Evolutionary conservation across 2,113 vertebrate genomes (phyloP).

Genomic region (Rhea pennata): DNA sequence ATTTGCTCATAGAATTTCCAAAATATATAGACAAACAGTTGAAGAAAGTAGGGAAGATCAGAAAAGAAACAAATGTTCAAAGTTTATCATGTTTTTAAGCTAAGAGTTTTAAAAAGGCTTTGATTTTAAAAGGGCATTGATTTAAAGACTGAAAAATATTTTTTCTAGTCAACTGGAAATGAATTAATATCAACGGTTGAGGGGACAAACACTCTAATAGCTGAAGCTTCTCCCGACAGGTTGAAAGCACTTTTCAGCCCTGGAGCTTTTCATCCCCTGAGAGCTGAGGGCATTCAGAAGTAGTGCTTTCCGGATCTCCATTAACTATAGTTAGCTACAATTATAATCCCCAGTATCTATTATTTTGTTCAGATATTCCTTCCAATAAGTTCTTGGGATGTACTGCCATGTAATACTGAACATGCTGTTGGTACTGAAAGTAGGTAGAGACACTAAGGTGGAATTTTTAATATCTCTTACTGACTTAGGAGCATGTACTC

Average conservation of each 20-base stretch:
- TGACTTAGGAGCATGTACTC: not conserved
- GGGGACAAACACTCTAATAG: not conserved
- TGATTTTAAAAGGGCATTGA: not conserved
- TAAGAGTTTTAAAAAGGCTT: not conserved
- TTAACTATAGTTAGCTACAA: not conserved
- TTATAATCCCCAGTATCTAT: not conserved
- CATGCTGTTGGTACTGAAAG: not conserved
- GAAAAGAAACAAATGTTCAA: not conserved
- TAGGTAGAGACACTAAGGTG: not conserved
- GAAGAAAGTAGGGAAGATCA: not conserved
- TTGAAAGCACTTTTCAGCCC: not conserved
- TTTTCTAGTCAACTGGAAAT: not conserved
- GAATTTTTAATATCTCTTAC: not conserved
- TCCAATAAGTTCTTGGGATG: not conserved
- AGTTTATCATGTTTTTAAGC: not conserved
- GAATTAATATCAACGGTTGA: not conserved
- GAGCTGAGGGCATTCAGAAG: not conserved
- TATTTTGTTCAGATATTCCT: not conserved
- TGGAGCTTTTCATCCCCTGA: not conserved
- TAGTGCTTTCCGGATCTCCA: not conserved
- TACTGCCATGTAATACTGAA: not conserved
- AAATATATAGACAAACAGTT: not conserved
- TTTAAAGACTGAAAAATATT: not conserved
- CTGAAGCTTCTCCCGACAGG: not conserved
- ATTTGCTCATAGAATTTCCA: not conserved